Percentiles rank a stretch among this genome's conserved stretches.
Evolutionary conservation across 2,113 vertebrate species (phyloP).

Genomic region (Sylvietta virens): DNA sequence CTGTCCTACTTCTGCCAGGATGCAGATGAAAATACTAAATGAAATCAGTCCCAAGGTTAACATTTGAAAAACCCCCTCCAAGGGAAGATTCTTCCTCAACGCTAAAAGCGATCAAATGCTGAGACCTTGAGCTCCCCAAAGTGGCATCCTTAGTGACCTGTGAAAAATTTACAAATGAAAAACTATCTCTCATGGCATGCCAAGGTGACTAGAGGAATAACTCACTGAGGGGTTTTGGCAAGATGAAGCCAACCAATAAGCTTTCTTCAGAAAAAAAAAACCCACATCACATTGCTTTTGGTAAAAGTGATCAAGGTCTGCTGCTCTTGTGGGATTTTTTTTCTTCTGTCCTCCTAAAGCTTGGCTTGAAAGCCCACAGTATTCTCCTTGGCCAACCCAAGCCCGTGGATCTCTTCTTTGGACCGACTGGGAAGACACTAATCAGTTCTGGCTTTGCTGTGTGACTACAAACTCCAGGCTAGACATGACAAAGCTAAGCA

Average conservation of each 20-base stretch:
- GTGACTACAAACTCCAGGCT: background rate
- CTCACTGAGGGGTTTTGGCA: background rate
- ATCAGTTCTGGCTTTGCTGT: background rate
- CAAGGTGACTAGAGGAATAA: background rate
- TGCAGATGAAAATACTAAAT: background rate
- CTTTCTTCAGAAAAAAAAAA: background rate
- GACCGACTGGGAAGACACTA: background rate
- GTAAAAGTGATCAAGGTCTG: background rate
- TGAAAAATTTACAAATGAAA: background rate
- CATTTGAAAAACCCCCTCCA: background rate
- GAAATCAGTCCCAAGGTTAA: background rate
- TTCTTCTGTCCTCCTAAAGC: background rate
- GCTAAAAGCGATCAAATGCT: background rate
- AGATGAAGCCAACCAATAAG: background rate
- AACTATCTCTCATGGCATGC: background rate
- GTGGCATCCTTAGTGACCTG: background rate
- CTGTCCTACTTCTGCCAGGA: background rate
- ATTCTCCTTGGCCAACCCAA: background rate
- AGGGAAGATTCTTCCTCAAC: background rate
- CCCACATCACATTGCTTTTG: background rate
- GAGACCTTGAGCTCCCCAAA: background rate
- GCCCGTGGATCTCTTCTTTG: background rate
- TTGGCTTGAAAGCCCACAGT: background rate
- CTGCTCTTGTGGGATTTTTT: background rate
- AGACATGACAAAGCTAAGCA: background rate